A percentile compares a stretch with the other conserved stretches of the same genome.
Conservation (phyloP, 2,797 vertebrate species). For the Gymnoscopelus microlampas region DNA sequence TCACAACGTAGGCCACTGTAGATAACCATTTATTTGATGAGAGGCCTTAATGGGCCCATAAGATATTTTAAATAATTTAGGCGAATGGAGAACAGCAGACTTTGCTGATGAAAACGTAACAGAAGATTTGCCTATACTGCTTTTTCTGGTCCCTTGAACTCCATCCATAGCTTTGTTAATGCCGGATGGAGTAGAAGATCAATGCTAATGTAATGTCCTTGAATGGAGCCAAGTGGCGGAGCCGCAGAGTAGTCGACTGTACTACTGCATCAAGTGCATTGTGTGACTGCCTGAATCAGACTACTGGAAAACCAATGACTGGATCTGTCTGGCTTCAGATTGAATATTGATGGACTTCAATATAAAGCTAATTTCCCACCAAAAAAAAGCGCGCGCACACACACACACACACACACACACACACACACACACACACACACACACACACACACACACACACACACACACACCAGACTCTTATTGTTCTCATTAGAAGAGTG, state of each 20-base stretch:
- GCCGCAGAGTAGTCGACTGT: not conserved
- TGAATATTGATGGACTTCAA: slow-evolving; percentile 60
- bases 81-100: too few relatives aligned
- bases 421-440: too few relatives aligned
- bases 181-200: slow-evolving; percentile 42
- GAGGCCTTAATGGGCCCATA: not conserved
- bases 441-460: too few relatives aligned
- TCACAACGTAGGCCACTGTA: too few relatives aligned
- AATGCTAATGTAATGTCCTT: slow-evolving; percentile 68
- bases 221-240: slow-evolving; percentile 22
- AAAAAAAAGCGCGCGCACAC: slow-evolving; percentile 1
- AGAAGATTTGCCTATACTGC: not conserved
- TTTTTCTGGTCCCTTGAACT: not conserved
- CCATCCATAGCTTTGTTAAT: slow-evolving; percentile 8
- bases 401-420: too few relatives aligned
- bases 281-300: slow-evolving; percentile 40
- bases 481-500: too few relatives aligned
- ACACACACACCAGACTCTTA: too few relatives aligned
- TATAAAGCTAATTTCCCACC: slow-evolving; percentile 47
- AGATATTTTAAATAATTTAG: not conserved
- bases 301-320: slow-evolving; percentile 21
- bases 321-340: slow-evolving; percentile 24
- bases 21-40: not conserved
- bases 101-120: too few relatives aligned
- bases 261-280: slow-evolving; percentile 19